A percentile compares a stretch with the other conserved stretches of the same genome.
These are phyloP conservation scores for Lacanobia wlatinum DNA, from an alignment of 2,888 invertebrate genomes.

Conservation along the genomic window DNA sequence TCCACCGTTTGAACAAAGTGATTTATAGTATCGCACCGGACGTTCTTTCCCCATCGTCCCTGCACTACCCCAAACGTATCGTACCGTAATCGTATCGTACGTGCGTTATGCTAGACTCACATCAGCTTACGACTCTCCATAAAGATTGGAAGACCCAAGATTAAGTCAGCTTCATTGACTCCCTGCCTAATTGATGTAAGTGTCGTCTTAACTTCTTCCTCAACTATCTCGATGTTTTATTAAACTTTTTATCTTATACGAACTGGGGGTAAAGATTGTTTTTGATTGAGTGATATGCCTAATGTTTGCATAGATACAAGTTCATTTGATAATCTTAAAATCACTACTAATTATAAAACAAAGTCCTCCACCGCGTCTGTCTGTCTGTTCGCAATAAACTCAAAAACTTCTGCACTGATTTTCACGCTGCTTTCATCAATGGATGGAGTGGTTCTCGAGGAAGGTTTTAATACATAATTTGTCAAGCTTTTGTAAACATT, in stretches of 20 bases:
- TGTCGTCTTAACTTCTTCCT: slow-evolving; percentile 24
- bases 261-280: neutral
- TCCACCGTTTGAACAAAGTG: slow-evolving; percentile 43
- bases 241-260: too few relatives aligned
- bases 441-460: too few relatives aligned
- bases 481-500: too few relatives aligned
- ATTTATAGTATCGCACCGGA: slow-evolving; percentile 45
- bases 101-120: slow-evolving; percentile 40
- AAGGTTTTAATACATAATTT: too few relatives aligned
- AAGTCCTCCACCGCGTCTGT: too few relatives aligned
- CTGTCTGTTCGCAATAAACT: too few relatives aligned
- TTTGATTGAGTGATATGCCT: neutral
- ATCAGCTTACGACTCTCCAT: slow-evolving; percentile 33
- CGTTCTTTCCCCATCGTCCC: slow-evolving; percentile 22
- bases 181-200: slow-evolving; percentile 47
- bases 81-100: slow-evolving; percentile 43
- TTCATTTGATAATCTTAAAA: too few relatives aligned
- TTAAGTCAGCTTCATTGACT: slow-evolving; percentile 49
- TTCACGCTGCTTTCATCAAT: too few relatives aligned
- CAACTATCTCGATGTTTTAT: neutral
- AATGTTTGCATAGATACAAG: too few relatives aligned
- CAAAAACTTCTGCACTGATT: too few relatives aligned
- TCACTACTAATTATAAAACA: too few relatives aligned
- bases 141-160: slow-evolving; percentile 41
- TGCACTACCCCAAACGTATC: slow-evolving; percentile 47